Evolutionary conservation across 1,140 invertebrate species (phyloP), one percentile per base, ranked within the genome.

Genomic region (Drosophila nikananu): DNA sequence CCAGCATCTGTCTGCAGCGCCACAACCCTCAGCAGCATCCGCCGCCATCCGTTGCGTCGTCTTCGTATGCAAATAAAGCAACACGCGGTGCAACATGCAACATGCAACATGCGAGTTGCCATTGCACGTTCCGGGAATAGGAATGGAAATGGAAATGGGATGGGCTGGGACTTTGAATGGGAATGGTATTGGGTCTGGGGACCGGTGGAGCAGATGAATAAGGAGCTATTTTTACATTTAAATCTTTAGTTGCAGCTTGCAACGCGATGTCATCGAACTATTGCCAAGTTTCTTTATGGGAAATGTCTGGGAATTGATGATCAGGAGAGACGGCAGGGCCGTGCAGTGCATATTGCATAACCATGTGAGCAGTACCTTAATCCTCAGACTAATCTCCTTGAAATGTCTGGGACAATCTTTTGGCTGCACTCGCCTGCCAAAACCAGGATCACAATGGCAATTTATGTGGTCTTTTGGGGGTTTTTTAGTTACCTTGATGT

Each of bases 141-240:
- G 66, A 63, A 79, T 78, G 55, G 52, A 59, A 77, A 77, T 78
- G 61, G 57, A 32, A 49, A 23, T 64, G 23, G 23, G 15, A 23
- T 71, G 62, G 39, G 23, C 12, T 64, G 49, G 49, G 49, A 23
- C 44, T 55, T 42, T 52, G 30, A 23, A 66, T 65, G 48, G 35
- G 54, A 49, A 41, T 75, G 46, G n/a, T 42, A 23, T 39, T 46
- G 35, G 57, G 42, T 23, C 49, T 44, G 23, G 35, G 17, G 44
- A 70, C 30, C 39, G 44, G 21, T 15, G 30, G 64, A 39, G 72
- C 75, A 90, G 82, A 91, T 91, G 89, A 91, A 91, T 91, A 91
- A 92, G 89, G 60, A 92, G 90, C 82, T 91, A 90, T 89, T 91
- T 91, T 91, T 90, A 92, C 90, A 79, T 91, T 86, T 89, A 91